These are phyloP conservation scores for Drosophila azteca DNA, from an alignment of 1,140 invertebrate species.

Conservation along the genomic window DNA sequence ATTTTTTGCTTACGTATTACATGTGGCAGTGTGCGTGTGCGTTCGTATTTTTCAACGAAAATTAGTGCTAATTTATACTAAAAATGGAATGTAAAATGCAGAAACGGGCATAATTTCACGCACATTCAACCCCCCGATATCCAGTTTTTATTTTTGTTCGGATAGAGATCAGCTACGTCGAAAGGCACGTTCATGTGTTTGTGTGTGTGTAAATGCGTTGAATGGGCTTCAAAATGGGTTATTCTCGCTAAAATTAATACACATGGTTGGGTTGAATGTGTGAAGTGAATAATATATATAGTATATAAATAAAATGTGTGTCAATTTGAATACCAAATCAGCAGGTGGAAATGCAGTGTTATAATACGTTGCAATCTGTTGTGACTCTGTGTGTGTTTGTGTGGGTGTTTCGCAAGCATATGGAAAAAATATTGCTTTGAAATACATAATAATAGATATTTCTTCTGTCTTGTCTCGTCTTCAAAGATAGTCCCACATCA, in stretches of 20 bases:
- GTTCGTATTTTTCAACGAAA: conserved; percentile 48
- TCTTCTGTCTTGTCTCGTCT: conserved; percentile 54
- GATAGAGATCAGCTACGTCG: background rate
- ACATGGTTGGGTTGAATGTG: conserved; percentile 29
- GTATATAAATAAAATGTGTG: conserved; percentile 69
- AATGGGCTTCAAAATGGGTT: conserved; percentile 6
- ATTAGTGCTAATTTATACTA: conserved; percentile 63
- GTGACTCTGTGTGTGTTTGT: conserved; percentile 19
- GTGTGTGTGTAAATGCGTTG: conserved; percentile 9
- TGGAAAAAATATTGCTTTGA: conserved; percentile 32
- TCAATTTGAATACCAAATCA: conserved; percentile 49
- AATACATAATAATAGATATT: conserved; percentile 38
- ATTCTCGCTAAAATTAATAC: conserved; percentile 45
- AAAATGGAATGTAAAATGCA: conserved; percentile 58
- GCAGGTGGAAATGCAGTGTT: conserved; percentile 71
- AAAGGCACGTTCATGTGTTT: conserved; percentile 51
- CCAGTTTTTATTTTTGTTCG: conserved; percentile 11
- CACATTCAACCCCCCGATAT: conserved; percentile 49
- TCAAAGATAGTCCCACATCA: conserved; percentile 40
- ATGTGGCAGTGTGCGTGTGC: conserved; percentile 60
- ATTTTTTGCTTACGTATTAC: conserved; percentile 74
- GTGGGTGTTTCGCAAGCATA: conserved; percentile 60
- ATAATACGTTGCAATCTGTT: conserved; percentile 41
- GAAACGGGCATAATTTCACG: conserved; percentile 57
- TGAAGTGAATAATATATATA: conserved; percentile 35